These are phyloP conservation scores for Poeciliopsis infans DNA, from an alignment of 2,797 vertebrate genomes.

Conservation along the genomic window DNA sequence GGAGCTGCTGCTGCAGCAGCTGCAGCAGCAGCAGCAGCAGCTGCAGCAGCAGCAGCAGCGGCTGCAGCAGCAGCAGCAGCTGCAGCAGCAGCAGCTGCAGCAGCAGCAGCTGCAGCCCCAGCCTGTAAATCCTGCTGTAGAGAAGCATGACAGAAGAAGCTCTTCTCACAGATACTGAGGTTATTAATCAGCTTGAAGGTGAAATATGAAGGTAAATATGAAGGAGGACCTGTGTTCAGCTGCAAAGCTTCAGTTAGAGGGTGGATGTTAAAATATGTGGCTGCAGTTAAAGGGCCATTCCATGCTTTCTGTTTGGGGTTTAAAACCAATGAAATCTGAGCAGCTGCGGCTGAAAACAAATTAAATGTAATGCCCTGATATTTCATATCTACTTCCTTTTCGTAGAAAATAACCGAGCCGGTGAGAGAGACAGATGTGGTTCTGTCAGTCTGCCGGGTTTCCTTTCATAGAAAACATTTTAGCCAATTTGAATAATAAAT, in stretches of 20 bases:
- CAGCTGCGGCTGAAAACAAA: neutral
- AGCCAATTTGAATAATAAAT: neutral
- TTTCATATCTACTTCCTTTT: neutral
- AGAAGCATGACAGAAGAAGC: neutral
- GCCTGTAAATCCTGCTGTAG: neutral
- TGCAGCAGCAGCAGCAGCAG: too few relatives aligned
- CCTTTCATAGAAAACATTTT: neutral
- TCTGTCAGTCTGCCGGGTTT: neutral
- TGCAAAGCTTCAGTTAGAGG: neutral
- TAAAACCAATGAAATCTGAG: neutral
- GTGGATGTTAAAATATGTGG: neutral
- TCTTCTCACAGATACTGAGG: neutral
- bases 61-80: neutral
- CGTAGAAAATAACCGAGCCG: neutral
- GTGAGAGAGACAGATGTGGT: neutral
- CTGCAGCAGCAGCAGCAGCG: neutral
- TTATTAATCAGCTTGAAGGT: neutral
- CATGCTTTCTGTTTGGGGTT: neutral
- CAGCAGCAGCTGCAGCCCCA: neutral
- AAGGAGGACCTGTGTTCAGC: neutral
- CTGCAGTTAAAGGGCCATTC: too few relatives aligned
- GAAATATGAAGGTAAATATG: neutral
- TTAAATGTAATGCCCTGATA: neutral
- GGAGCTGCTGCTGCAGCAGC: neutral
- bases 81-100: neutral